Evolutionary conservation across 2,888 invertebrate species (phyloP).

Genomic region (Aplocera efformata): DNA sequence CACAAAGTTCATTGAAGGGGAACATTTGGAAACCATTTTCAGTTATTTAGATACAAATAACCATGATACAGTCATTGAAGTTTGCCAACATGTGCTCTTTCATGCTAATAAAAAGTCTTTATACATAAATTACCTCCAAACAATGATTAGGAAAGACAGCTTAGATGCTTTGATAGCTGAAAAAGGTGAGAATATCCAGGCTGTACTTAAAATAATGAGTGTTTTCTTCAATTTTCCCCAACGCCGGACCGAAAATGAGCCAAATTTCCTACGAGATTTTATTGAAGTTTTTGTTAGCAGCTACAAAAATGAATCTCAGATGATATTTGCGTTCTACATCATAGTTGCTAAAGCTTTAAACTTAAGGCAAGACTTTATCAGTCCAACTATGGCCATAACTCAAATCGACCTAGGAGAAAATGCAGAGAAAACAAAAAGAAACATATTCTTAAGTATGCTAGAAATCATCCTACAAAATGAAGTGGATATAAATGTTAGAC

Average conservation of each 20-base stretch:
- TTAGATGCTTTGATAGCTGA: constrained; percentile 59
- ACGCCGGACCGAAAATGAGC: constrained; percentile 43
- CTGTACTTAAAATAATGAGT: constrained; percentile 67
- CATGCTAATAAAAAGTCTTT: constrained; percentile 58
- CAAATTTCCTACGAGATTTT: constrained; percentile 56
- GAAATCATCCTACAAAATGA: constrained; percentile 55
- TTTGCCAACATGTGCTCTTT: constrained; percentile 59
- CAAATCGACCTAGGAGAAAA: constrained; percentile 49
- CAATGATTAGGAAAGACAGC: constrained; percentile 61
- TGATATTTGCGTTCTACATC: constrained; percentile 67
- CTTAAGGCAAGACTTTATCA: constrained; percentile 61
- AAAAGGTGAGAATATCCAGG: constrained; percentile 69
- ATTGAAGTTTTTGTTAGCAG: constrained; percentile 62
- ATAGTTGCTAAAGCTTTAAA: constrained; percentile 54
- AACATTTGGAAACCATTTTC: constrained; percentile 61
- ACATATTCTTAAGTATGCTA: constrained; percentile 61
- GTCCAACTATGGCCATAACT: constrained; percentile 52
- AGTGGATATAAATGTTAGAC: constrained; percentile 58
- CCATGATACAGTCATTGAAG: constrained; percentile 40
- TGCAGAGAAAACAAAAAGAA: constrained; percentile 55
- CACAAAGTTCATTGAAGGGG: constrained; percentile 51
- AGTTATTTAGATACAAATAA: constrained; percentile 52
- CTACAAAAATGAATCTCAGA: constrained; percentile 57
- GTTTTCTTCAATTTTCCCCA: constrained; percentile 59
- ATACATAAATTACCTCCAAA: constrained; percentile 58